Evolutionary conservation across 2,888 invertebrate genomes (phyloP).

Genomic region (Orgyia antiqua): DNA sequence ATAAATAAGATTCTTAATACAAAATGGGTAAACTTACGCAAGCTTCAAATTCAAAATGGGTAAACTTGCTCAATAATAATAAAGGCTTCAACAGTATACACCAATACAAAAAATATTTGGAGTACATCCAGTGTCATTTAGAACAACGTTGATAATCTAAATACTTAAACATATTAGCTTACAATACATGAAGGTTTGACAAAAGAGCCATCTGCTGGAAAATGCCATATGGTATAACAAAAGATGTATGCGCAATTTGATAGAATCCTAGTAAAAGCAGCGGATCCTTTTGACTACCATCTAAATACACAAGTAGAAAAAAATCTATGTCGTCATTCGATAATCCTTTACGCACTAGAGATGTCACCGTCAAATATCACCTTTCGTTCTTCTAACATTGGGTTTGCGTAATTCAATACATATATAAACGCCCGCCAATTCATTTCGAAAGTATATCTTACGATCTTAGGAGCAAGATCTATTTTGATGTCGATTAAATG

Average conservation of each 20-base stretch:
- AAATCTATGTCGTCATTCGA: conserved; percentile 72
- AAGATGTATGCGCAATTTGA: conserved; percentile 74
- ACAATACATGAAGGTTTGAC: conserved; percentile 44
- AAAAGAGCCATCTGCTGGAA: conserved; percentile 70
- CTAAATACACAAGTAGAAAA: conserved; percentile 50
- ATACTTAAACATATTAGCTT: conserved; percentile 43
- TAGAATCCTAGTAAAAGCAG: conserved; percentile 69
- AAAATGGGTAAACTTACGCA: no score
- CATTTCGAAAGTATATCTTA: conserved; percentile 32
- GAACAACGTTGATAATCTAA: no score
- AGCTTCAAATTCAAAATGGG: no score
- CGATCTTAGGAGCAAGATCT: conserved; percentile 35
- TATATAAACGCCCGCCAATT: conserved; percentile 30
- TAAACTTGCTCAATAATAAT: no score
- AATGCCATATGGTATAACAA: conserved; percentile 71
- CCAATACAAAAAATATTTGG: no score
- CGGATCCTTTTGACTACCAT: conserved; percentile 54
- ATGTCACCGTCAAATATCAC: conserved; percentile 74
- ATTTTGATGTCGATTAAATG: conserved; percentile 33
- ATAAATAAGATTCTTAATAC: no score
- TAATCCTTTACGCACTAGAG: conserved; percentile 74
- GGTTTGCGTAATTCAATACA: conserved; percentile 76
- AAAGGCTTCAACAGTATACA: no score
- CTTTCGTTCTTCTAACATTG: conserved; percentile 70
- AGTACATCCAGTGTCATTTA: no score